A percentile compares a stretch with the other conserved stretches of the same genome.
phyloP scores from a whole-genome alignment of 2,888 invertebrate genomes.

The Blera fallax region DNA sequence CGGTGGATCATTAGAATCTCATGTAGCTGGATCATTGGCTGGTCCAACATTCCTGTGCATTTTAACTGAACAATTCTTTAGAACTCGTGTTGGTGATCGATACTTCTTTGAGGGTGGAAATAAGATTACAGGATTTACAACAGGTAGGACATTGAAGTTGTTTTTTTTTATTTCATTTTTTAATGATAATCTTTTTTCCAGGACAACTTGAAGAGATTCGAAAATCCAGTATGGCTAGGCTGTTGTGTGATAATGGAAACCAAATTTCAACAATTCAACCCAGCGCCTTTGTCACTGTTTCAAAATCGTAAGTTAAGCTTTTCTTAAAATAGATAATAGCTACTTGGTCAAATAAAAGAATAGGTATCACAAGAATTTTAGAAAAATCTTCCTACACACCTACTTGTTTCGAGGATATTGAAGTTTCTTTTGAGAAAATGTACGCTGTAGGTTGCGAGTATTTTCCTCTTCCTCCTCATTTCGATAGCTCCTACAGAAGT shows the following conservation, averaged over 20 bases:
- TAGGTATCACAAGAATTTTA: too few species aligned
- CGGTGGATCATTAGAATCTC: conserved; percentile 90
- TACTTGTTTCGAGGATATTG: too few species aligned
- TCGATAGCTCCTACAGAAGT: too few species aligned
- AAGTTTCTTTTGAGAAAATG: too few species aligned
- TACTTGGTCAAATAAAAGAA: too few species aligned
- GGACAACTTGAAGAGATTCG: conserved; percentile 90
- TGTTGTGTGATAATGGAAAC: conserved; percentile 91
- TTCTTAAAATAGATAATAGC: too few species aligned
- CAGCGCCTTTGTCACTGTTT: conserved; percentile 86
- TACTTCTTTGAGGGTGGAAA: conserved; percentile 91
- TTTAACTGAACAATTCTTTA: conserved; percentile 92
- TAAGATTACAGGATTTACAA: conserved; percentile 85
- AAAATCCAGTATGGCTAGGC: conserved; percentile 88
- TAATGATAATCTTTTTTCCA: conserved; percentile 57
- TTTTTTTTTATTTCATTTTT: not conserved
- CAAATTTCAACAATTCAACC: conserved; percentile 86
- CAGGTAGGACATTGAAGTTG: conserved; percentile 80
- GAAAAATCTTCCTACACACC: too few species aligned
- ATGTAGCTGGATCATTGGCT: conserved; percentile 88
- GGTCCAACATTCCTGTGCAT: conserved; percentile 96
- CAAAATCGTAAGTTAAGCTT: conserved; percentile 82
- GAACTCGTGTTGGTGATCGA: conserved; percentile 92
- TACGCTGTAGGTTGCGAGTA: too few species aligned
- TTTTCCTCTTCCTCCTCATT: too few species aligned